phyloP scores from a whole-genome alignment of 2,888 invertebrate genomes.

The Heptascelio sp. region DNA sequence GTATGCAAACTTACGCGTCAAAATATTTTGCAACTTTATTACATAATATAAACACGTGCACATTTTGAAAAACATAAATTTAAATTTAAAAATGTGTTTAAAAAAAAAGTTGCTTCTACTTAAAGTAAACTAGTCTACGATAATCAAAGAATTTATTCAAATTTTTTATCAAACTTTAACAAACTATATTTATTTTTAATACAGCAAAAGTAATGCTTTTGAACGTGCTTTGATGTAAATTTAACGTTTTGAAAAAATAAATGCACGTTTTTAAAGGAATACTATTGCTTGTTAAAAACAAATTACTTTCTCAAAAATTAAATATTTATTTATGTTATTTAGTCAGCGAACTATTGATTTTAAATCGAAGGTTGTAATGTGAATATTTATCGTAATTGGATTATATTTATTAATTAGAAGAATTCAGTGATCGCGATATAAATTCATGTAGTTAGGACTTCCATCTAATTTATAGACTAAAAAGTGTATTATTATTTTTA shows the following conservation, averaged over 20 bases:
- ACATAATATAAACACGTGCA: background rate
- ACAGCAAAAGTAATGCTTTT: background rate
- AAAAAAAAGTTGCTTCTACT: background rate
- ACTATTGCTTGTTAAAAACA: background rate
- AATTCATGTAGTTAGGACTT: conserved; percentile 13
- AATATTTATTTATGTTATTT: background rate
- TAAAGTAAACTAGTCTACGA: background rate
- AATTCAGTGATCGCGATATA: background rate
- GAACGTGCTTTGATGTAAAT: background rate
- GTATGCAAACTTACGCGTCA: too few species aligned
- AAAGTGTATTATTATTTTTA: conserved; percentile 25
- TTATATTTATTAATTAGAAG: conserved; percentile 3
- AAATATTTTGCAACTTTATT: background rate
- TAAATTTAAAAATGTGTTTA: background rate
- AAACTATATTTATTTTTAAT: background rate
- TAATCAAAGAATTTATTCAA: background rate
- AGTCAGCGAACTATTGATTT: background rate
- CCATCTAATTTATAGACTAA: conserved; percentile 24
- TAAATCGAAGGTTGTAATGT: background rate
- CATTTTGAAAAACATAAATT: background rate
- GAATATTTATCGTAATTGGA: background rate
- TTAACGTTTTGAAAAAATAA: background rate
- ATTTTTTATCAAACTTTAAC: background rate
- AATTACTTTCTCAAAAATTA: background rate
- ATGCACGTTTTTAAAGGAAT: background rate